phyloP scores from a whole-genome alignment of 2,113 vertebrate species.

The Recurvirostra avosetta region DNA sequence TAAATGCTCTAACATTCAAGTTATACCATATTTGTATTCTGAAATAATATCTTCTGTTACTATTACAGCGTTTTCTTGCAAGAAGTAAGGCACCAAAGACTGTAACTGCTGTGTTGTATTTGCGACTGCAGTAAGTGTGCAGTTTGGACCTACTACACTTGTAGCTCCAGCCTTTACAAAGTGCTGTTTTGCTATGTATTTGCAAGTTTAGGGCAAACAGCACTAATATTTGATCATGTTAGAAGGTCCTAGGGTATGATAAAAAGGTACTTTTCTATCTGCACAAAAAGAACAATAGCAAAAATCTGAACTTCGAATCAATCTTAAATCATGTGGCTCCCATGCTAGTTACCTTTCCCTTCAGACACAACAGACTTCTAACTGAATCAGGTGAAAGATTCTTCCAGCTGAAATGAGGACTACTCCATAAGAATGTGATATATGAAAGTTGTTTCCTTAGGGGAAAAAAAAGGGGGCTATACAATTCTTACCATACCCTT shows the following conservation, averaged over 20 bases:
- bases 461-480: rapidly evolving
- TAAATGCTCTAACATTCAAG: not conserved
- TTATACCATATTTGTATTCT: not conserved
- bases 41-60: not conserved
- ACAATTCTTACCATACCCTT: not conserved
- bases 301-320: not conserved
- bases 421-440: not conserved
- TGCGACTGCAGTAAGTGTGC: rapidly evolving
- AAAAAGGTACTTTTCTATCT: not conserved
- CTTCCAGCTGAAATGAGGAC: not conserved
- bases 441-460: not conserved
- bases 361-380: not conserved
- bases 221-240: not conserved
- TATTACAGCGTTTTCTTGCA: not conserved
- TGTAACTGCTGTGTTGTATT: not conserved
- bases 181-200: not conserved
- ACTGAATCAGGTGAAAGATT: not conserved
- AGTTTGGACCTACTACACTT: not conserved
- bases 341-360: not conserved
- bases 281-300: not conserved
- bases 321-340: not conserved
- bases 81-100: not conserved
- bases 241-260: not conserved
- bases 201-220: not conserved
- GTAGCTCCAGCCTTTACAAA: rapidly evolving